Evolutionary conservation across 2,113 vertebrate species (phyloP).

Genomic region (Chitala chitala): DNA sequence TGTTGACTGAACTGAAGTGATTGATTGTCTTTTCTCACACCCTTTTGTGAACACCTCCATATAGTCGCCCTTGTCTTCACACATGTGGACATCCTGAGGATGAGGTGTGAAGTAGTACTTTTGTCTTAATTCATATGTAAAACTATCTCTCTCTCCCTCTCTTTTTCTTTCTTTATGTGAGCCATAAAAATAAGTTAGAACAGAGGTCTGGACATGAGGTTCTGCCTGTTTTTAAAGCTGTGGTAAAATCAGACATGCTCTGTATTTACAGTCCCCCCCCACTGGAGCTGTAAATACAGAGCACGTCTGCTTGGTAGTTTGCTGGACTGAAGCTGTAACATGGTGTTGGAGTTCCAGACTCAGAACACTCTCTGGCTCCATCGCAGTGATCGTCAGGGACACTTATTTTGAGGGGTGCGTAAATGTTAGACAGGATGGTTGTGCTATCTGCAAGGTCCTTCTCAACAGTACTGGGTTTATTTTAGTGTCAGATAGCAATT

Average conservation of each 20-base stretch:
- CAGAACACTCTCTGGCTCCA: background rate
- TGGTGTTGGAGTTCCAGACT: background rate
- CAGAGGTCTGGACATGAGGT: too few relatives aligned
- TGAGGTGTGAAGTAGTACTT: background rate
- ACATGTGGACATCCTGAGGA: constrained; percentile 3
- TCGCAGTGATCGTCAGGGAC: constrained; percentile 11
- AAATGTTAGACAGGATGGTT: background rate
- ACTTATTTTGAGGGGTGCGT: constrained; percentile 11
- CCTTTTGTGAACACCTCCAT: constrained; percentile 33
- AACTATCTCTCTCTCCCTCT: too few relatives aligned
- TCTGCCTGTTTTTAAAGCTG: too few relatives aligned
- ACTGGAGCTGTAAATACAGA: background rate
- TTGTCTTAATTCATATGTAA: background rate
- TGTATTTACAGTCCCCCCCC: too few relatives aligned
- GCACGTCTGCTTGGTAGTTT: background rate
- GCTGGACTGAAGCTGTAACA: constrained; percentile 4
- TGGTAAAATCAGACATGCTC: too few relatives aligned
- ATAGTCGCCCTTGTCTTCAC: constrained; percentile 20
- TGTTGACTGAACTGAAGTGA: background rate
- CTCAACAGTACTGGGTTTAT: constrained; percentile 43
- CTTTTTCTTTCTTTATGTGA: too few relatives aligned
- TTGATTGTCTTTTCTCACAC: constrained; percentile 32
- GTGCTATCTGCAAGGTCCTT: constrained; percentile 42
- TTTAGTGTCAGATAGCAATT: constrained; percentile 49
- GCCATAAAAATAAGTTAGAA: too few relatives aligned